phyloP scores from a whole-genome alignment of 1,140 invertebrate genomes.

The Lepidurus apus region DNA sequence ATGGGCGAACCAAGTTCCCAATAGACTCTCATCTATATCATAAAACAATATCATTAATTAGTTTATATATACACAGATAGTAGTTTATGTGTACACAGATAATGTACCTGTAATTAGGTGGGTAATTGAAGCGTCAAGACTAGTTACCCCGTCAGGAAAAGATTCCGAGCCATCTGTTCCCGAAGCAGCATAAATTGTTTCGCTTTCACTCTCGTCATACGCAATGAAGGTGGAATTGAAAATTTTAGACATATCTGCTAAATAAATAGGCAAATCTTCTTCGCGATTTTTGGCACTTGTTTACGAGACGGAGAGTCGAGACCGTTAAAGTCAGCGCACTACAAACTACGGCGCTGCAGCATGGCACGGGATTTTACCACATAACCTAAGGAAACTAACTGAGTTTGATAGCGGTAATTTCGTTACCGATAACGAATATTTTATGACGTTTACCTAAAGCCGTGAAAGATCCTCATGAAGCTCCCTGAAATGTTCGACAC shows the following conservation, averaged over 20 bases:
- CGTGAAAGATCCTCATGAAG: no score
- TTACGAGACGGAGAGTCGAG: no score
- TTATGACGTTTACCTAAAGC: no score
- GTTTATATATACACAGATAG: not conserved
- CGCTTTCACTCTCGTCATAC: not conserved
- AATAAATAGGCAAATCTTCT: no score
- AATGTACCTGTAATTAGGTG: not conserved
- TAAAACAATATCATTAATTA: not conserved
- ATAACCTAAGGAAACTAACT: no score
- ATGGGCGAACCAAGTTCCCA: not conserved
- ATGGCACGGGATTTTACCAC: no score
- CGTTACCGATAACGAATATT: no score
- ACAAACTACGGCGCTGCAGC: no score
- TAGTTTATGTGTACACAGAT: not conserved
- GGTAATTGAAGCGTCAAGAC: not conserved
- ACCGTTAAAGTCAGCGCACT: no score
- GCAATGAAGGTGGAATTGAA: not conserved
- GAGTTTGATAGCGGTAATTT: no score
- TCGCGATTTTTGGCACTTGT: no score
- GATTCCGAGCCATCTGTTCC: not conserved
- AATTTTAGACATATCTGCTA: not conserved
- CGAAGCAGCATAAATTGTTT: not conserved
- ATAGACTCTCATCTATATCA: not conserved
- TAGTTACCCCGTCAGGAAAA: not conserved
- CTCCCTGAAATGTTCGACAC: no score